phyloP scores from a whole-genome alignment of 2,797 vertebrate species.

The Erpetoichthys calabaricus region DNA sequence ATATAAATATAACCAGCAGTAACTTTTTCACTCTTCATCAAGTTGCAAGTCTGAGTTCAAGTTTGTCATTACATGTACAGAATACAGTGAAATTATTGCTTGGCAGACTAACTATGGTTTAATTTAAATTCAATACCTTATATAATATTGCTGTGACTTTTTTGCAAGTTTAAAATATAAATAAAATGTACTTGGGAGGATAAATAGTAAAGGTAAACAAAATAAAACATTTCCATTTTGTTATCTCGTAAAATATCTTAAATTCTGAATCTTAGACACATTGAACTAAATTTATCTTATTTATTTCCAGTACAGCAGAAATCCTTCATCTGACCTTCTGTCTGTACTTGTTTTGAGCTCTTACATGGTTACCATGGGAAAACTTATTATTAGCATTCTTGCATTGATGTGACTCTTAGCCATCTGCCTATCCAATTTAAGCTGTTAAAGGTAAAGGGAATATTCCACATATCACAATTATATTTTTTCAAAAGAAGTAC shows the following conservation, averaged over 20 bases:
- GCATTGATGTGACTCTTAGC: background rate
- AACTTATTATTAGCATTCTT: background rate
- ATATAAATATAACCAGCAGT: no score
- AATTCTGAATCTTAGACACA: background rate
- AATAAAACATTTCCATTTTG: background rate
- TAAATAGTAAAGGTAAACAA: no score
- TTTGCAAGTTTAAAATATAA: background rate
- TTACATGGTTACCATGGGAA: conserved; percentile 5
- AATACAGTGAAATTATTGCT: no score
- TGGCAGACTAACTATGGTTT: no score
- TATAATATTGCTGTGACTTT: background rate
- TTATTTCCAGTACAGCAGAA: conserved; percentile 38
- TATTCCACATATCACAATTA: background rate
- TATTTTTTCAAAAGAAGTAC: no score
- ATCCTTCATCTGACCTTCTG: conserved; percentile 43
- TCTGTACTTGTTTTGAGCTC: conserved; percentile 27
- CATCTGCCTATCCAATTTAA: background rate
- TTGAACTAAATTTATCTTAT: conserved; percentile 12
- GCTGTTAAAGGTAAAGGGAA: background rate
- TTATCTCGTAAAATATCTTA: no score
- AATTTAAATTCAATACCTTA: no score
- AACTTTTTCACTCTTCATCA: no score
- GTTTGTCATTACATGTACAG: no score
- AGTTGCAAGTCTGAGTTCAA: no score
- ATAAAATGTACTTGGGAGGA: background rate